Evolutionary conservation across 2,113 vertebrate genomes (phyloP), one percentile per base, ranked within the genome.

Genomic region (Coptodon bakossiorum): DNA sequence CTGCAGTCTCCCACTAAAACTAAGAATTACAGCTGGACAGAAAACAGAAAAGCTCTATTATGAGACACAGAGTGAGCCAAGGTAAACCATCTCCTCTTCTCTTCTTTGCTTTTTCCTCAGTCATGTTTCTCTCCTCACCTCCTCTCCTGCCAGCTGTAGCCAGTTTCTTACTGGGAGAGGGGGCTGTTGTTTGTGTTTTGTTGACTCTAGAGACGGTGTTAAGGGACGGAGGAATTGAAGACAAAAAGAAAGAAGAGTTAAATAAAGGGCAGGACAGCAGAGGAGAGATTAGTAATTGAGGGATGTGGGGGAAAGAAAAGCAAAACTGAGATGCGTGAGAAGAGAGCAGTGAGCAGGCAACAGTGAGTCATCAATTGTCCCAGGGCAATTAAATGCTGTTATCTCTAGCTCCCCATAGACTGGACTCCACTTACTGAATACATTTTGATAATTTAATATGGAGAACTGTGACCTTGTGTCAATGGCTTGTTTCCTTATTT

Each of bases 311-410:
- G 19, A 91, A 78, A 56, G 34, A 34, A 63, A 73, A 61, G 73
- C 2, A 86, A 91, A 94, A 84, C 78, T 12, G 45, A 88, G 83
- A 78, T 54, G 82, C 48, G 81, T 93, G 91, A 91, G 93, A 92
- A 92, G 78, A 82, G 14, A 80, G 45, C 45, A 90, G 71, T 31
- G 81, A 89, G 13, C 38, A 53, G 29, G 83, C 40, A 80, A 12
- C 76, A 7, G 9, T 92, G 91, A 95, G 80, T 93, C 92, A 95
- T 92, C 82, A 6, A n/a, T 29, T 24, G 79, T 85, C 83, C 83
- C 80, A 12, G 66, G 19, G n/a, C 54, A 87, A 6, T 34, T 36
- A 36, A 89, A 61, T 12, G 4, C 12, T 92, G 88, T 89, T 93
- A 90, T 94, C 52, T 59, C 48, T 50, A 79, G 80, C 31, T 86